Evolutionary conservation across 2,888 invertebrate genomes (phyloP).

Genomic region (Crepidodera aurea): DNA sequence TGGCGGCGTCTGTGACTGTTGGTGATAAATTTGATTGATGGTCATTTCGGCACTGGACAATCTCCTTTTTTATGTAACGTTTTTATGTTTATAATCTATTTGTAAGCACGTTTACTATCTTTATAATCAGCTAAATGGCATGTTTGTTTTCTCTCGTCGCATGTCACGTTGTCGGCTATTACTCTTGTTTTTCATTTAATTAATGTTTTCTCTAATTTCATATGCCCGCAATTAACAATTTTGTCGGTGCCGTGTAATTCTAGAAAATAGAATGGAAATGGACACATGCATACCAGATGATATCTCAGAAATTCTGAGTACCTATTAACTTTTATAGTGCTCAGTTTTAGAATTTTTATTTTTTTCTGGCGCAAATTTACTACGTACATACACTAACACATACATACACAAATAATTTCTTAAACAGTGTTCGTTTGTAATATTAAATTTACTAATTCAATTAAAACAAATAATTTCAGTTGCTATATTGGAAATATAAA

Average conservation of each 20-base stretch:
- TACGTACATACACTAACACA: no score
- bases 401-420: no score
- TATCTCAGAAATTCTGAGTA: constrained; percentile 2
- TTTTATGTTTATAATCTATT: constrained; percentile 28
- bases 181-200: constrained; percentile 20
- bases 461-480: no score
- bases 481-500: no score
- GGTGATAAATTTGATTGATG: constrained; percentile 33
- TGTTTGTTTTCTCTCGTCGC: constrained; percentile 27
- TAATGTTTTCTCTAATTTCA: constrained; percentile 21
- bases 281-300: constrained; percentile 14
- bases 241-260: background rate
- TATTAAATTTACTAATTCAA: no score
- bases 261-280: constrained; percentile 12
- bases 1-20: background rate
- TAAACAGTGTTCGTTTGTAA: no score
- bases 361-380: no score
- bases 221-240: constrained; percentile 19
- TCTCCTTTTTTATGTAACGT: constrained; percentile 26
- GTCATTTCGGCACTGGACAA: constrained; percentile 26
- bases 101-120: constrained; percentile 24
- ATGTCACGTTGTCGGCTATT: constrained; percentile 14
- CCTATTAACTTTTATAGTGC: background rate
- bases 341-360: no score
- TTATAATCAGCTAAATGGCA: constrained; percentile 26